Evolutionary conservation across 2,113 vertebrate species (phyloP), one percentile per base, ranked within the genome.

Genomic region (Corythaixoides concolor): DNA sequence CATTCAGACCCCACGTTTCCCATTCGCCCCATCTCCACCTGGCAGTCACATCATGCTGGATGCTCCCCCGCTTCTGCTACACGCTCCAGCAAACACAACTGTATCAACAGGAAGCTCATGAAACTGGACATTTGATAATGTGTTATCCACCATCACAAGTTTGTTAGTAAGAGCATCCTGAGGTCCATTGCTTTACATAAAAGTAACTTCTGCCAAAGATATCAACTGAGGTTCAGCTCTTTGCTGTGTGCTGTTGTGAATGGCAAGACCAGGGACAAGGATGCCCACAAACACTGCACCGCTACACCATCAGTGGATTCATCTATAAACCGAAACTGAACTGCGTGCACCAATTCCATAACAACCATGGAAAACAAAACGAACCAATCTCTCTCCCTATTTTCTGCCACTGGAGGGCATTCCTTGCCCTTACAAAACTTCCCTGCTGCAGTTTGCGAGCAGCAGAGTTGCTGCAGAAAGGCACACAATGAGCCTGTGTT

Each of bases 401-500:
- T 76, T 89, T 67, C 79, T 60, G 72, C 93, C 95, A 95, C 93
- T 93, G 83, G 95, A 90, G 91, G 94, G 93, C 93, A 90, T 90
- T 76, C 93, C 43, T 6, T 30, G 59, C 53, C 81, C 91, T 97
- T 43, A 28, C 27, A 93, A 94, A 90, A 37, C 62, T 12, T 22
- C 17, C 24, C 26, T 35, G 4, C 4, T 15, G 39, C n/a, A 47
- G 41, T 11, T 8, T 30, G 50, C 62, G 5, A 22, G n/a, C 13
- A 23, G 37, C 63, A 13, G 60, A 56, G 43, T 1, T 16, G n/a
- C 70, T 37, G 64, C 74, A 47, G 52, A 15, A 41, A 33, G 19
- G 47, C 30, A 5, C 9, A 4, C 0, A 5, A 16, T 22, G n/a
- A 32, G 59, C 32, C 43, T 17, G 24, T 4, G 50, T 8, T 15